Evolutionary conservation across 2,113 vertebrate genomes (phyloP).

Genomic region (Microcebus murinus): DNA sequence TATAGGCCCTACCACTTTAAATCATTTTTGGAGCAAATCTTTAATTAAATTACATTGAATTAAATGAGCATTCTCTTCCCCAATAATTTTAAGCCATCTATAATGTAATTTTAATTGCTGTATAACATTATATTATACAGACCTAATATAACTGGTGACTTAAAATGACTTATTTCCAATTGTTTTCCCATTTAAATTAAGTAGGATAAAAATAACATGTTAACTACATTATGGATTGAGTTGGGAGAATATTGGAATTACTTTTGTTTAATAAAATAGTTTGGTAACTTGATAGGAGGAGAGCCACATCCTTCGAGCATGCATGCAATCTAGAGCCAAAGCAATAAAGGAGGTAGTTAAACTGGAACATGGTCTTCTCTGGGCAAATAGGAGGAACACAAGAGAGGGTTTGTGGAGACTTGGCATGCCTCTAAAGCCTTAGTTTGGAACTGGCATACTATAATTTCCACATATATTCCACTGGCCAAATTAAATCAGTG

Average conservation of each 20-base stretch:
- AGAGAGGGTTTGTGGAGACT: neutral
- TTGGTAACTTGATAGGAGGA: neutral
- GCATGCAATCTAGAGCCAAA: neutral
- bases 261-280: neutral
- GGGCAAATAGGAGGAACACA: neutral
- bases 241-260: too few species aligned
- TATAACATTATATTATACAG: too few species aligned
- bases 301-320: neutral
- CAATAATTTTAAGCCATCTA: neutral
- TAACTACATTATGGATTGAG: too few species aligned
- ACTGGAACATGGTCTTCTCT: neutral
- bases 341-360: neutral
- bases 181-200: too few species aligned
- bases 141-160: too few species aligned
- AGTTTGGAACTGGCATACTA: neutral
- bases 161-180: too few species aligned
- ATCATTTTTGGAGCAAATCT: neutral
- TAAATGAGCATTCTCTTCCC: neutral
- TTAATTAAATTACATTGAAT: neutral
- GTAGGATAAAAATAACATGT: too few species aligned
- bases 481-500: neutral
- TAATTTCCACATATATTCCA: neutral
- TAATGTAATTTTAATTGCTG: too few species aligned
- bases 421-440: neutral
- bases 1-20: neutral